Base-by-base conservation (phyloP, 2,113 vertebrate species). In the Neofelis nebulosa region DNA sequence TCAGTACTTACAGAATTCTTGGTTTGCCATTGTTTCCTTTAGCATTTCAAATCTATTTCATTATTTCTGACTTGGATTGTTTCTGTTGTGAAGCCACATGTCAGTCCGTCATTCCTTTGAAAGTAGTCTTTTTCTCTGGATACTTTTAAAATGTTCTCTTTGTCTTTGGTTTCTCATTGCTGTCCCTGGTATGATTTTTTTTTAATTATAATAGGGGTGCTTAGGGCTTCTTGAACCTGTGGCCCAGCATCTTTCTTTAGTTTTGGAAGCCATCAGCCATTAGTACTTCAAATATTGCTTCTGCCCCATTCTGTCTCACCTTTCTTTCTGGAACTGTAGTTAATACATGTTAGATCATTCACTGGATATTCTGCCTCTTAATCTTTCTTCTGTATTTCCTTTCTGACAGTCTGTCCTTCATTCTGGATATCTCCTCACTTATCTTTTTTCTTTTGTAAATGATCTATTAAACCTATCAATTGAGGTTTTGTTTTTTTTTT, bases 221-320 rank as follows among this genome's bases (percentile, higher is more conserved):
- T 69, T 69, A 50, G 69, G 80, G 7, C 19, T 89, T 95, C 27
- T 98, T 84, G 55, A 52, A 80, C 84, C 50, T 94, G 48, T 78
- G 89, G 23, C 31, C 74, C 90, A 10, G 0, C 74, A 29, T 90
- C 74, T 97, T 86, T 65, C 73, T 63, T 92, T 91, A 21, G 29
- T 61, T 96, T 79, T 85, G 13, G 38, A 89, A 0, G 14, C 55
- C 45, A 16, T 91, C n/a, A 2, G 33, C 21, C n/a, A 11, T 76
- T n/a, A 52, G 36, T 73, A 74, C 69, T 79, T 82, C 25, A 41
- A 0, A 21, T 38, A 29, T 9, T 82, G 45, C 19, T 63, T 85
- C 50, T 45, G 45, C 7, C 14, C 36, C 36, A 8, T 79, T 61
- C 57, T 81, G 27, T 63, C 27, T 90, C 41, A 2, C 12, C 13